Percentiles rank a stretch among this genome's conserved stretches.
Evolutionary conservation across 2,888 invertebrate genomes (phyloP).

Genomic region (Drosophila acutilabella): DNA sequence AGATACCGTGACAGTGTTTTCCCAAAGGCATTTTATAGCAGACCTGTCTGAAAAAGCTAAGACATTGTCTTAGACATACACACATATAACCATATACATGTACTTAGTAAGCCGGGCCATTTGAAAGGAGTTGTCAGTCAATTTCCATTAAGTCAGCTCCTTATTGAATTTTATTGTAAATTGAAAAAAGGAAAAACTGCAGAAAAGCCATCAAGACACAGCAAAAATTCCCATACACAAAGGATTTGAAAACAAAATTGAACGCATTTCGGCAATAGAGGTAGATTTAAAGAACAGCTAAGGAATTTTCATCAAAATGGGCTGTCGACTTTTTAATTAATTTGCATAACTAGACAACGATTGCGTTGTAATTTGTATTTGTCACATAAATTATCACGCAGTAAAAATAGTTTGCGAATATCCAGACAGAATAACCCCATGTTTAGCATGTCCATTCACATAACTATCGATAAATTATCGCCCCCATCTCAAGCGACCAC

Average conservation of each 20-base stretch:
- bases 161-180: slow-evolving; percentile 82
- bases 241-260: slow-evolving; percentile 55
- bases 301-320: slow-evolving; percentile 1
- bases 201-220: slow-evolving; percentile 46
- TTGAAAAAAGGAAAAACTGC: slow-evolving; percentile 70
- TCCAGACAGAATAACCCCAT: slow-evolving; percentile 60
- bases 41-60: slow-evolving; percentile 40
- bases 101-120: slow-evolving; percentile 44
- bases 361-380: slow-evolving; percentile 68
- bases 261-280: slow-evolving; percentile 3
- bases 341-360: slow-evolving; percentile 71
- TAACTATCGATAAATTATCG: slow-evolving; percentile 24
- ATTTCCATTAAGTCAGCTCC: slow-evolving; percentile 81
- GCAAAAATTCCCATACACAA: slow-evolving; percentile 41
- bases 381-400: slow-evolving; percentile 78
- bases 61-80: slow-evolving; percentile 58
- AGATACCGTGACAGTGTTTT: slow-evolving; percentile 31
- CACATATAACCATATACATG: slow-evolving; percentile 21
- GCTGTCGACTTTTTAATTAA: slow-evolving; percentile 62
- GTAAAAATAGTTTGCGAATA: slow-evolving; percentile 75
- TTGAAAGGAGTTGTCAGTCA: slow-evolving; percentile 78
- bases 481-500: background rate
- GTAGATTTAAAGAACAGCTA: background rate
- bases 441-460: slow-evolving; percentile 34
- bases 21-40: slow-evolving; percentile 46